Percentiles rank a stretch among this genome's conserved stretches.
Conservation (phyloP, 2,888 invertebrate genomes). For the Tridacna gigas region DNA sequence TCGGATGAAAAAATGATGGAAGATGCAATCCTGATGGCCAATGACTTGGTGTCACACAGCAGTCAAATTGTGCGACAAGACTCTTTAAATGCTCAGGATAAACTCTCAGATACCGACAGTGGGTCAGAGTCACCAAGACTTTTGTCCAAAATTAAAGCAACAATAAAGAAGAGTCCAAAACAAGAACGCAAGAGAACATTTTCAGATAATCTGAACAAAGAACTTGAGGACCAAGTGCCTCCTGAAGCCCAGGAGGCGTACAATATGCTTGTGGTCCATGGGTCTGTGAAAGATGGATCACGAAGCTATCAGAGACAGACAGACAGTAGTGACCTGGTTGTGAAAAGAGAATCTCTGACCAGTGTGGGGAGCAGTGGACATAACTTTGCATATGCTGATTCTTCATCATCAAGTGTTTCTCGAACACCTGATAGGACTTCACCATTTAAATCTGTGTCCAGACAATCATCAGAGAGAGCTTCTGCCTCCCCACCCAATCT, state of each 20-base stretch:
- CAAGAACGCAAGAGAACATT: slow-evolving; percentile 90
- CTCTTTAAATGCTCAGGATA: slow-evolving; percentile 62
- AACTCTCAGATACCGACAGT: slow-evolving; percentile 65
- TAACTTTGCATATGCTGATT: slow-evolving; percentile 59
- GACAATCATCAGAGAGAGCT: slow-evolving; percentile 63
- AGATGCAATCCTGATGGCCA: slow-evolving; percentile 96
- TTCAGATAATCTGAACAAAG: slow-evolving; percentile 89
- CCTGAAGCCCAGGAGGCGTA: slow-evolving; percentile 97
- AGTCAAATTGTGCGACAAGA: slow-evolving; percentile 64
- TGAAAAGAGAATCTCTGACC: slow-evolving; percentile 45
- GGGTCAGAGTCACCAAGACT: slow-evolving; percentile 72
- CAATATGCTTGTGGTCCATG: slow-evolving; percentile 94
- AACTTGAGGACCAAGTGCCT: slow-evolving; percentile 87
- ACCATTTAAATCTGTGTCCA: slow-evolving; percentile 66
- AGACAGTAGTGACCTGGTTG: slow-evolving; percentile 1
- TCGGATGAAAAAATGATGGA: slow-evolving; percentile 96
- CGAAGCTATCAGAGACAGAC: slow-evolving; percentile 28
- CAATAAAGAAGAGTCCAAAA: slow-evolving; percentile 87
- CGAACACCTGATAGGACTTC: slow-evolving; percentile 61
- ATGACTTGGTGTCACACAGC: slow-evolving; percentile 90
- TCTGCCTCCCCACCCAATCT: slow-evolving; percentile 60
- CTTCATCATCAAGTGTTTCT: slow-evolving; percentile 58
- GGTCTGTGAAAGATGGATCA: slow-evolving; percentile 71
- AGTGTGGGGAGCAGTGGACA: slow-evolving; percentile 60
- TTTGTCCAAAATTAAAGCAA: slow-evolving; percentile 73